Evolutionary conservation across 2,113 vertebrate genomes (phyloP), one percentile per base, ranked within the genome.

Genomic region (Heteronetta atricapilla): DNA sequence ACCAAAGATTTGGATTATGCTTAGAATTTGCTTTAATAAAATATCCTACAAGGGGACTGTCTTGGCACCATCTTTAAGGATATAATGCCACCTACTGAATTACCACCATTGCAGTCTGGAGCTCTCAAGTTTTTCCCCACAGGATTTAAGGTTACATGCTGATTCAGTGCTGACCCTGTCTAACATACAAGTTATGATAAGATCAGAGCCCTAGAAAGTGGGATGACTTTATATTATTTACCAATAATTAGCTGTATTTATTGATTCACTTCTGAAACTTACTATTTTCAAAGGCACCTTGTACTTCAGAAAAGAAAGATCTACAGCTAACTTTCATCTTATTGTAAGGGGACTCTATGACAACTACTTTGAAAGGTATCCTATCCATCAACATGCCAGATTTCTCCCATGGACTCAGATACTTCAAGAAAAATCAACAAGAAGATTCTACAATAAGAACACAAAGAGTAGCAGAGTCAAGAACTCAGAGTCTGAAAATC

Each of bases 11-110:
- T 86, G 10, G 21, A 16, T 7, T 64, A 11, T 4, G 14, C 11
- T n/a, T 56, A 17, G 34, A 60, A 83, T 19, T 36, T 42, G 20
- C 23, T 88, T 88, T 74, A 33, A 68, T 62, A 28, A 69, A 72
- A n/a, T 50, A 29, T 5, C 53, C 10, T 84, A n/a, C 1, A 1
- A 36, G 40, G 26, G 29, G 15, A 7, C 0, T 1, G 11, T 11
- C 48, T 40, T 78, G 68, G 69, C 48, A 81, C 60, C 53, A 87
- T 94, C 88, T 94, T 87, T 85, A 79, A 78, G 70, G 70, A 69
- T 94, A 80, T 66, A 93, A 92, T 97, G 86, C 95, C 95, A 96
- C 92, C 90, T 96, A 96, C 92, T 94, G 94, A 96, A 63, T 94
- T 58, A 88, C 85, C 74, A 72, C 62, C 42, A 55, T 44, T 11